Evolutionary conservation across 92 coral and sea anemone genomes (phyloP).

Genomic region (Muricea muricata): DNA sequence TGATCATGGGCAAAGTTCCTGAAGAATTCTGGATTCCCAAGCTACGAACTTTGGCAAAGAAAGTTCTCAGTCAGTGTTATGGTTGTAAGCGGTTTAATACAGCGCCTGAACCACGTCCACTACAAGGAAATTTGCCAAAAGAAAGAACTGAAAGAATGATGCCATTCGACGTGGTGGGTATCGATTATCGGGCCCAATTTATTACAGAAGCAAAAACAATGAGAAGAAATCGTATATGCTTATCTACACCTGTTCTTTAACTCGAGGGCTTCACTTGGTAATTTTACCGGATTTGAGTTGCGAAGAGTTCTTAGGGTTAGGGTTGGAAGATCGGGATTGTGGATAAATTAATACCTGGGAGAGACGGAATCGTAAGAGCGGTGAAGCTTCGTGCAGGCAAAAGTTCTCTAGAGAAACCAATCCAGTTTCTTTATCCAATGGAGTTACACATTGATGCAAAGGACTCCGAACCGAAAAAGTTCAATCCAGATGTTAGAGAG

Average conservation of each 20-base stretch:
- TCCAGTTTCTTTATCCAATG: too few relatives aligned
- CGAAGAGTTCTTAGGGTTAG: conserved; percentile 25
- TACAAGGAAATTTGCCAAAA: background rate
- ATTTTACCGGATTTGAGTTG: conserved; percentile 26
- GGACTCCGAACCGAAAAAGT: too few relatives aligned
- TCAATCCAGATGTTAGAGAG: too few relatives aligned
- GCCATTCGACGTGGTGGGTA: conserved; percentile 10
- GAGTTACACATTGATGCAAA: too few relatives aligned
- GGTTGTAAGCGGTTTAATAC: conserved; percentile 4
- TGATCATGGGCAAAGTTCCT: conserved; percentile 26
- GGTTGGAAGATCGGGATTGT: too few relatives aligned
- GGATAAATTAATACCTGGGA: too few relatives aligned
- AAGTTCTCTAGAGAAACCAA: too few relatives aligned
- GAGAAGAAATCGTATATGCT: conserved; percentile 24
- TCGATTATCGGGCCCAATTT: conserved; percentile 24
- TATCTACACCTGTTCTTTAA: conserved; percentile 23
- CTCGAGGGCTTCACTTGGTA: conserved; percentile 21
- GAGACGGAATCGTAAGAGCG: too few relatives aligned
- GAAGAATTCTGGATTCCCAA: conserved; percentile 26
- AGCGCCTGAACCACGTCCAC: background rate
- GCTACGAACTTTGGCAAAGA: conserved; percentile 2
- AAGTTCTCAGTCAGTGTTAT: background rate
- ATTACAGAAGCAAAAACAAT: background rate
- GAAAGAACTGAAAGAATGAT: conserved; percentile 18
- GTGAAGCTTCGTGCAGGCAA: too few relatives aligned